These are phyloP conservation scores for Arctopsyche grandis DNA, from an alignment of 1,140 invertebrate genomes.

Conservation along the genomic window DNA sequence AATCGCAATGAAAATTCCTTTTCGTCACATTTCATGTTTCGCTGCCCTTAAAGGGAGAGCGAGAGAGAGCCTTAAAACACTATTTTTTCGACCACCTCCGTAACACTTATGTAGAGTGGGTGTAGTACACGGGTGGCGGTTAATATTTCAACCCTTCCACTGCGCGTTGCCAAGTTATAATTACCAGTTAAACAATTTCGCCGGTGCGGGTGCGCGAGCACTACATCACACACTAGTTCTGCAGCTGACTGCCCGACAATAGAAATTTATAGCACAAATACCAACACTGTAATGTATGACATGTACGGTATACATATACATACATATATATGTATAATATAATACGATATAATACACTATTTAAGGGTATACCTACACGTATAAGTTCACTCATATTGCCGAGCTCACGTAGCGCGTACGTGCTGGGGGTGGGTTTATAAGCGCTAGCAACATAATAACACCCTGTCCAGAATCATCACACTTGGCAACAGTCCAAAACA, in stretches of 20 bases:
- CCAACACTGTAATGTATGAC: too few relatives aligned
- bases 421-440: not conserved
- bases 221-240: constrained; percentile 27
- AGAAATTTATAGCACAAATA: constrained; percentile 17
- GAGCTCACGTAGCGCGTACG: not conserved
- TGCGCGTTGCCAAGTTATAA: constrained; percentile 20
- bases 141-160: not conserved
- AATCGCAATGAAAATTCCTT: not conserved
- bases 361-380: too few relatives aligned
- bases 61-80: too few relatives aligned
- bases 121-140: too few relatives aligned
- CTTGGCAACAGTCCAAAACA: constrained; percentile 4
- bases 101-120: too few relatives aligned
- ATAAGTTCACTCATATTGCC: not conserved
- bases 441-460: constrained; percentile 26
- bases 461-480: constrained; percentile 17
- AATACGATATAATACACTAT: too few relatives aligned
- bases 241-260: constrained; percentile 30
- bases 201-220: constrained; percentile 11
- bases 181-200: constrained; percentile 27
- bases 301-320: too few relatives aligned
- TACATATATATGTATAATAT: too few relatives aligned
- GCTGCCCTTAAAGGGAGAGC: not conserved
- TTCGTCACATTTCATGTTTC: not conserved
- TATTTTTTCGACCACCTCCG: too few relatives aligned